A percentile compares a stretch with the other conserved stretches of the same genome.
Conservation (phyloP, 1,140 invertebrate species). For the Tetraneura akinire region DNA sequence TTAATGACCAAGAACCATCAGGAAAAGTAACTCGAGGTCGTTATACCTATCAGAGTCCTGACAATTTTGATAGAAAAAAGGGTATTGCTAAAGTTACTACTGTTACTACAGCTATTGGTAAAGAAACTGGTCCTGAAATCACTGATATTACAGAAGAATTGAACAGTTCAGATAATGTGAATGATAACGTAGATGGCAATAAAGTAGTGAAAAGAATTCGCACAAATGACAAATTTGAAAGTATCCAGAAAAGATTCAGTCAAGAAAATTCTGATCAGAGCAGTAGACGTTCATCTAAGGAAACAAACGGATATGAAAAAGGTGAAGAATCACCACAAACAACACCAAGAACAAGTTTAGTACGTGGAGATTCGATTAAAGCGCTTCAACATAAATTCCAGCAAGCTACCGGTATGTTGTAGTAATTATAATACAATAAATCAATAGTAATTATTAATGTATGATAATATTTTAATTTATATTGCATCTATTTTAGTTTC, state of each 20-base stretch:
- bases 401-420: slow-evolving; percentile 69
- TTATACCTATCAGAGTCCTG: slow-evolving; percentile 59
- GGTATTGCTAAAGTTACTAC: slow-evolving; percentile 54
- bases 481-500: slow-evolving; percentile 54
- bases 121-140: slow-evolving; percentile 22
- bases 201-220: slow-evolving; percentile 43
- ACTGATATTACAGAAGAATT: slow-evolving; percentile 28
- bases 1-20: slow-evolving; percentile 68
- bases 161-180: not conserved
- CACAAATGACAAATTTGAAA: slow-evolving; percentile 40
- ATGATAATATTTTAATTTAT: too few relatives aligned
- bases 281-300: slow-evolving; percentile 26
- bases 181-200: slow-evolving; percentile 1
- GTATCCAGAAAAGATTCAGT: slow-evolving; percentile 40
- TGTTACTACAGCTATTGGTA: slow-evolving; percentile 49
- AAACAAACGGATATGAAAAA: slow-evolving; percentile 2
- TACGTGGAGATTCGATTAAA: slow-evolving; percentile 67
- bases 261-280: slow-evolving; percentile 33
- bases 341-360: slow-evolving; percentile 53
- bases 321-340: slow-evolving; percentile 28
- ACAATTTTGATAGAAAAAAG: slow-evolving; percentile 45
- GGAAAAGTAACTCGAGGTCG: slow-evolving; percentile 68
- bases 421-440: slow-evolving; percentile 18
- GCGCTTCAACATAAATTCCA: slow-evolving; percentile 74
- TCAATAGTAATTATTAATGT: not conserved